These are phyloP conservation scores for Cyanoliseus patagonus DNA, from an alignment of 2,113 vertebrate genomes.

Conservation along the genomic window DNA sequence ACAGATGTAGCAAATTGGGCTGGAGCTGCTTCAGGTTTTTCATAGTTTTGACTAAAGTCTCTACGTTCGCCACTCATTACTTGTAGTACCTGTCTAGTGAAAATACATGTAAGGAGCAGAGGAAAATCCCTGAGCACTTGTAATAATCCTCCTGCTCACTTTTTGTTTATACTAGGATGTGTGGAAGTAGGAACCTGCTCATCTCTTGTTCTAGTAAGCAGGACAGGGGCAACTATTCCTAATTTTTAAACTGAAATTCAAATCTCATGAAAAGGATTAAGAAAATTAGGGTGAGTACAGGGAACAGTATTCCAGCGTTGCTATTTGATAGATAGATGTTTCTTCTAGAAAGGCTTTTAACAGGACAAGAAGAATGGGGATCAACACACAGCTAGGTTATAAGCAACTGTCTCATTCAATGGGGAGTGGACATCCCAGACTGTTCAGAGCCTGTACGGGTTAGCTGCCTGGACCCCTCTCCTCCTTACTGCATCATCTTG, in stretches of 20 bases:
- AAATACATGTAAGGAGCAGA: neutral
- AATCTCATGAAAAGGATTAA: neutral
- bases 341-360: neutral
- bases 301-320: neutral
- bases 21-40: neutral
- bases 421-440: neutral
- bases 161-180: neutral
- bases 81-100: neutral
- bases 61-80: neutral
- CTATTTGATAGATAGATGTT: neutral
- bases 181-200: neutral
- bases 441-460: neutral
- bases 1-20: neutral
- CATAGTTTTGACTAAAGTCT: neutral
- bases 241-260: neutral
- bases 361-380: neutral
- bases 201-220: neutral
- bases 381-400: neutral
- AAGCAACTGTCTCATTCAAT: neutral
- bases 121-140: neutral
- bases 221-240: neutral
- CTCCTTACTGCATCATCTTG: neutral
- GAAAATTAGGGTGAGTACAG: neutral
- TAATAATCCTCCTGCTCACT: neutral
- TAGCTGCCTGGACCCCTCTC: neutral